Evolutionary conservation across 1,140 invertebrate species (phyloP), one percentile per base, ranked within the genome.

Genomic region (Chlorops oryzae): DNA sequence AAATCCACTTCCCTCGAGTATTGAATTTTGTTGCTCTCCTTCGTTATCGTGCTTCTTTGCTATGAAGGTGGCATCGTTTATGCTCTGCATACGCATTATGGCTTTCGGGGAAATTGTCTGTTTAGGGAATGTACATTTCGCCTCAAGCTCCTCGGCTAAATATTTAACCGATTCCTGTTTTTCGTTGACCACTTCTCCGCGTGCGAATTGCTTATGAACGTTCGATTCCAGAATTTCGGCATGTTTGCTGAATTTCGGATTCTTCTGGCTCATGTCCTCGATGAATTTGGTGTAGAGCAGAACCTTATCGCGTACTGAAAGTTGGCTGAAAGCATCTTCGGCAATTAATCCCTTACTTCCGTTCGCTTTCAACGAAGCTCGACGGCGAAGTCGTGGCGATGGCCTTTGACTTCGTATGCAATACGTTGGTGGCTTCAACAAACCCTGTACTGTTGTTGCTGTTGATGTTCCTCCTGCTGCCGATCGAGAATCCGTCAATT

Each of bases 261-360:
- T 62, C 42, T 58, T 63, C 23, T 54, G 56, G 0, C 63, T 54
- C 54, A 68, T 65, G 17, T 70, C 65, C 5, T 61, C 57, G 10
- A 70, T 58, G 21, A 70, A 70, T 37, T 70, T 57, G 35, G 68
- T 66, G 13, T 64, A 69, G 9, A 70, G 47, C 43, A 66, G 23
- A 1, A 57, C 62, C 43, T 70, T 70, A 49, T 70, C 66, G 52
- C 61, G 65, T 5, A 70, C 66, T 18, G 65, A 66, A 17, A 70
- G 42, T 34, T 70, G 60, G 2, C 57, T 56, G 42, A 69, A 69
- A 0, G 68, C 65, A 47, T 63, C 65, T 39, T 70, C 66, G 32
- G 65, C 63, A 13, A 70, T 52, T 6, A 70, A 47, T 17, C 65
- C 69, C 50, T 51, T 48, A 18, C n/a, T 47, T 23, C 10, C 32